These are phyloP conservation scores for Scomber japonicus DNA, from an alignment of 2,113 vertebrate genomes.

Conservation along the genomic window DNA sequence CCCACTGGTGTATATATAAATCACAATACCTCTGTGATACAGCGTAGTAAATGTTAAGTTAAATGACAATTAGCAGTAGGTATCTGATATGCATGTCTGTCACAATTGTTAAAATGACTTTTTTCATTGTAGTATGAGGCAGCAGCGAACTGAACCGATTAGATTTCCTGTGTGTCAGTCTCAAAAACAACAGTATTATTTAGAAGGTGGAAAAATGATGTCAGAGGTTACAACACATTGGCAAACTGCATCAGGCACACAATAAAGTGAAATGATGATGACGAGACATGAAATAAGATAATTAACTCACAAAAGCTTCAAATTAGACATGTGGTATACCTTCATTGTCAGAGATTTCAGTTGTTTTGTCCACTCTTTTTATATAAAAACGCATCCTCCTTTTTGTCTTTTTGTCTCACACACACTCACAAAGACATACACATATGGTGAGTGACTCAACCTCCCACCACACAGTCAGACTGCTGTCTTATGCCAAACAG, in stretches of 20 bases:
- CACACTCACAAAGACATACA: slow-evolving; percentile 2
- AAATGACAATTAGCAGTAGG: slow-evolving; percentile 11
- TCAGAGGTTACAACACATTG: neutral
- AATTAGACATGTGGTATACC: slow-evolving; percentile 2
- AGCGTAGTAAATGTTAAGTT: slow-evolving; percentile 20
- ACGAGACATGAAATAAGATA: slow-evolving; percentile 21
- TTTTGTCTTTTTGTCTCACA: slow-evolving; percentile 15
- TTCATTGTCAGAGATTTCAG: neutral
- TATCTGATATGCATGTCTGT: slow-evolving; percentile 16
- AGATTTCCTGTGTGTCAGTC: slow-evolving; percentile 1
- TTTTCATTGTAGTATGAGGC: neutral
- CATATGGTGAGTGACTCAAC: slow-evolving; percentile 57
- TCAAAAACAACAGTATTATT: slow-evolving; percentile 14
- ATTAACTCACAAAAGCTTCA: neutral
- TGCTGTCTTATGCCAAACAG: slow-evolving; percentile 50
- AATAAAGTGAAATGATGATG: slow-evolving; percentile 1
- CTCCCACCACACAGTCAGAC: slow-evolving; percentile 45
- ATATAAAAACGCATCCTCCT: slow-evolving; percentile 12
- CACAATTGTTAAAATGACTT: neutral
- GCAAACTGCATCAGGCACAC: slow-evolving; percentile 14
- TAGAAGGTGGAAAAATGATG: slow-evolving; percentile 13
- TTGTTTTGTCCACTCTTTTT: slow-evolving; percentile 6
- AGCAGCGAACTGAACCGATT: slow-evolving; percentile 22
- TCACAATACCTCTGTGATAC: neutral
- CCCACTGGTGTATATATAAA: neutral